These are phyloP conservation scores for Polyommatus icarus DNA, from an alignment of 2,888 invertebrate genomes.

Conservation along the genomic window DNA sequence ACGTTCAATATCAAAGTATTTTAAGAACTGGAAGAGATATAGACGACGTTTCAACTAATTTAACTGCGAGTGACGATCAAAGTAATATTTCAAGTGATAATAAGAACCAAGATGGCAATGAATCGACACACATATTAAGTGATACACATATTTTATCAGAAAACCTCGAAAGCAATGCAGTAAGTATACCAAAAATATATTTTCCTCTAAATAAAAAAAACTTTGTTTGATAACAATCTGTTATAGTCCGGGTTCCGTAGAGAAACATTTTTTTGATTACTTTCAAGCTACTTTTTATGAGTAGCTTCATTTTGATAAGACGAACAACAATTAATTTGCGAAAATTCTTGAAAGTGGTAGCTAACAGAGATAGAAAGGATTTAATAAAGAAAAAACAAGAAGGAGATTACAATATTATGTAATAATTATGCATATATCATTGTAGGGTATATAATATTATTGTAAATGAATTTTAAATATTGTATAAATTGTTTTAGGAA, in stretches of 20 bases:
- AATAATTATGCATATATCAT: background rate
- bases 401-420: too few species aligned
- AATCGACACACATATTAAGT: background rate
- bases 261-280: too few species aligned
- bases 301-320: too few species aligned
- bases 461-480: background rate
- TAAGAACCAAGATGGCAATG: background rate
- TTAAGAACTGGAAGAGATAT: background rate
- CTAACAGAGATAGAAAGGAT: too few species aligned
- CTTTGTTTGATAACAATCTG: background rate
- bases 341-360: too few species aligned
- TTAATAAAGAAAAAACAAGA: too few species aligned
- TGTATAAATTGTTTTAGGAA: background rate
- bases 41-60: background rate
- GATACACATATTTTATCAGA: background rate
- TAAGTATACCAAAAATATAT: background rate
- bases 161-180: background rate
- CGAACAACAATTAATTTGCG: too few species aligned
- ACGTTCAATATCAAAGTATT: background rate
- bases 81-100: background rate
- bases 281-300: too few species aligned
- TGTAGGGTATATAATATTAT: background rate
- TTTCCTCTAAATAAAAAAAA: background rate
- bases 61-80: background rate
- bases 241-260: too few species aligned